phyloP scores from a whole-genome alignment of 2,797 vertebrate genomes.

The Hypotaenidia okinawae region DNA sequence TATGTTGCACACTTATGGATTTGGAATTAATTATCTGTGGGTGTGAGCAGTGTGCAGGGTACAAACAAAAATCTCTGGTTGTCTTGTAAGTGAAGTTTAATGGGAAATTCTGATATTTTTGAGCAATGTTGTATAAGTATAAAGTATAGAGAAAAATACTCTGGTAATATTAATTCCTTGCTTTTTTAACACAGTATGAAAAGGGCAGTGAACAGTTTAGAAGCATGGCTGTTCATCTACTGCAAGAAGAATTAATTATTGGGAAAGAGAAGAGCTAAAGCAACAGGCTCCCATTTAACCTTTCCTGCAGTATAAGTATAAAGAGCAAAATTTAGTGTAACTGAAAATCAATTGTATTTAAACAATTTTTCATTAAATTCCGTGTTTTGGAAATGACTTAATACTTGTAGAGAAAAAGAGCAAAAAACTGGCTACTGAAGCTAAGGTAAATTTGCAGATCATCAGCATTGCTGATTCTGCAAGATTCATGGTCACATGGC shows the following conservation, averaged over 20 bases:
- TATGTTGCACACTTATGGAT: background rate
- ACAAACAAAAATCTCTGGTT: background rate
- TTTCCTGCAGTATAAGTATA: background rate
- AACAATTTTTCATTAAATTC: background rate
- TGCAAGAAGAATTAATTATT: background rate
- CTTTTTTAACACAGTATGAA: background rate
- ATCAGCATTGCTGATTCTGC: background rate
- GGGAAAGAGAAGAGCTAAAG: background rate
- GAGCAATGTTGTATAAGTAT: background rate
- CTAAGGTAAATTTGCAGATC: background rate
- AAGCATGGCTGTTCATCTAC: background rate
- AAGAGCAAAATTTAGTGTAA: background rate
- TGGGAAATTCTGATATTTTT: background rate
- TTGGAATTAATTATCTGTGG: background rate
- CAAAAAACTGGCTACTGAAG: background rate
- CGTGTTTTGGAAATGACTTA: background rate
- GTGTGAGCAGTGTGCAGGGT: rapidly evolving
- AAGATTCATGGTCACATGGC: background rate
- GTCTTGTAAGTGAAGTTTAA: background rate
- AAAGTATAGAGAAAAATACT: background rate
- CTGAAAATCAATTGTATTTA: background rate
- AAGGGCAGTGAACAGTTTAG: background rate
- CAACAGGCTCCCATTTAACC: background rate
- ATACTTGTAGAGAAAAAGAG: background rate
- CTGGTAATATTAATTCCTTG: background rate